Conservation (phyloP, 92 coral and sea anemone species). For the Paramuricea clavata region DNA sequence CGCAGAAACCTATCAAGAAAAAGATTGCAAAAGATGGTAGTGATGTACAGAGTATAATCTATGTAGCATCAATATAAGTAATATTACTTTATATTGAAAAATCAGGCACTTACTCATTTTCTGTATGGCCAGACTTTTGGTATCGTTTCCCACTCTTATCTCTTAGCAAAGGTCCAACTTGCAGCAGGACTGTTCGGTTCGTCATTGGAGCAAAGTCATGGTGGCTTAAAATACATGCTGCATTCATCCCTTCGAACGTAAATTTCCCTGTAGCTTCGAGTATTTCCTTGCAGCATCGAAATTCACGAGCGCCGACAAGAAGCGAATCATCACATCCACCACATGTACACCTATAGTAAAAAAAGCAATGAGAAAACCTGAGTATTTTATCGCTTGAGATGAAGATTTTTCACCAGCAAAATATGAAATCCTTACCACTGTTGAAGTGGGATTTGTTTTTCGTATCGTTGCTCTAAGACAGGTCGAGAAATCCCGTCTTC, state of each 20-base stretch:
- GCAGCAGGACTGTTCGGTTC: conserved; percentile 7
- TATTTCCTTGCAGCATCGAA: conserved; percentile 55
- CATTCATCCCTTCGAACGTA: neutral
- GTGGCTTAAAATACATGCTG: conserved; percentile 1
- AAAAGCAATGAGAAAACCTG: neutral
- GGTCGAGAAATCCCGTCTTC: conserved; percentile 13
- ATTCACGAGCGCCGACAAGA: conserved; percentile 43
- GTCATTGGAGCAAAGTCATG: conserved; percentile 24
- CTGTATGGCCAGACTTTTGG: conserved; percentile 28
- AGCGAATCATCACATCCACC: neutral
- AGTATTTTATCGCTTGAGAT: neutral
- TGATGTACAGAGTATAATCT: neutral
- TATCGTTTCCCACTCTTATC: conserved; percentile 18
- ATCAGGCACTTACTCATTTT: conserved; percentile 27
- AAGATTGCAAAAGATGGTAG: neutral
- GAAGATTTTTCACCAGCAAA: neutral
- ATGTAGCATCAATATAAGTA: too few relatives aligned
- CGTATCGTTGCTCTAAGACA: conserved; percentile 17
- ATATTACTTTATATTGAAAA: too few relatives aligned
- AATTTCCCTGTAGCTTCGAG: neutral
- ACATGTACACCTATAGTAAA: conserved; percentile 16
- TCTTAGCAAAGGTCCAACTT: conserved; percentile 19
- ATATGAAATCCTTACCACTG: conserved; percentile 10
- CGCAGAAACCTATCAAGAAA: conserved; percentile 20
- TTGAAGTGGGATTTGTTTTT: conserved; percentile 6